Evolutionary conservation across 2,797 vertebrate genomes (phyloP).

Genomic region (Bovichtus variegatus): DNA sequence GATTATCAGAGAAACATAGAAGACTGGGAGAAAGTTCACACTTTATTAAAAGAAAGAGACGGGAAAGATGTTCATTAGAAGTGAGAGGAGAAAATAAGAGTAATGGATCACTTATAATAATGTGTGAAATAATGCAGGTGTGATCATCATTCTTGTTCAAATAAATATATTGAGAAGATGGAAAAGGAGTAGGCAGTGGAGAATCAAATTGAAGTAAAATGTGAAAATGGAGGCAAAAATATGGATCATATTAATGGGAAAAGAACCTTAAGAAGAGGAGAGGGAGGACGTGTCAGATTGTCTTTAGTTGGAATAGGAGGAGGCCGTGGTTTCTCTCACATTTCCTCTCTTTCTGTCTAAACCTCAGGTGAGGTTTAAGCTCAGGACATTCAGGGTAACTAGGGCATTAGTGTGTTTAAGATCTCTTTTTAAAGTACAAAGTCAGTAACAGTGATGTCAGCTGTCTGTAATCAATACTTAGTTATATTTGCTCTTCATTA

Average conservation of each 20-base stretch:
- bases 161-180: neutral
- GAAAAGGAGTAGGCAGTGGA: neutral
- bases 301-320: slow-evolving; percentile 34
- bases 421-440: slow-evolving; percentile 12
- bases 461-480: neutral
- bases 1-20: neutral
- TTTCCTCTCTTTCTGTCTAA: slow-evolving; percentile 36
- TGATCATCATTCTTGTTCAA: slow-evolving; percentile 2
- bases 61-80: neutral
- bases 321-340: slow-evolving; percentile 44
- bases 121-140: neutral
- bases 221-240: neutral
- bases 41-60: neutral
- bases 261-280: neutral
- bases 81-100: neutral
- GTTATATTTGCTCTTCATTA: neutral
- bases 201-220: neutral
- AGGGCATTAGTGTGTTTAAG: slow-evolving; percentile 1
- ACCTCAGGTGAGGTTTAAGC: slow-evolving; percentile 41
- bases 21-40: neutral
- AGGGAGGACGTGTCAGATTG: slow-evolving; percentile 2
- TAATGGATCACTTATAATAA: neutral
- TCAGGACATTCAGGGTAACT: slow-evolving; percentile 31
- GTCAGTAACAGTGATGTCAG: neutral
- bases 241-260: neutral